These are phyloP conservation scores for Willowsia nigromaculata DNA, from an alignment of 2,888 invertebrate species.

Conservation along the genomic window DNA sequence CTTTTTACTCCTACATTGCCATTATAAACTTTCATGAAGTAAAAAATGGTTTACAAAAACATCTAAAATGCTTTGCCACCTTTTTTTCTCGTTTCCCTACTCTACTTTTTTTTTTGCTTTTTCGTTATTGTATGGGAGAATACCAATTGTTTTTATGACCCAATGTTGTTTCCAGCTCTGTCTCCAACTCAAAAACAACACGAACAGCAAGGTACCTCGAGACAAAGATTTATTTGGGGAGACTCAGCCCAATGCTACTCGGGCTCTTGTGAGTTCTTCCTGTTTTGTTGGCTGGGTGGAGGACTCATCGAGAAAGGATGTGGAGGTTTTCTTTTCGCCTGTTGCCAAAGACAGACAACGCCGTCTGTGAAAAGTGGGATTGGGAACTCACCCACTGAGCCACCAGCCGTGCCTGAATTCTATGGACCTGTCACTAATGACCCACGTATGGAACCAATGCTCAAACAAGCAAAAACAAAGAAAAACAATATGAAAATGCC, in stretches of 20 bases:
- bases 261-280: constrained; percentile 93
- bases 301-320: constrained; percentile 92
- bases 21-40: neutral
- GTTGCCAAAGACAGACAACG: constrained; percentile 86
- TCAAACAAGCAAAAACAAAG: neutral
- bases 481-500: neutral
- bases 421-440: constrained; percentile 89
- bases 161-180: constrained; percentile 54
- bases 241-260: constrained; percentile 83
- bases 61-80: constrained; percentile 6
- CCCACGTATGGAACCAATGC: constrained; percentile 85
- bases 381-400: constrained; percentile 78
- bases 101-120: neutral
- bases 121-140: neutral
- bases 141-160: constrained; percentile 32
- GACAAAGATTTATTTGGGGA: constrained; percentile 77
- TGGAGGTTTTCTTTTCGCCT: constrained; percentile 89
- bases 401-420: constrained; percentile 80
- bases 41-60: neutral
- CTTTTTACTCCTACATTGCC: neutral
- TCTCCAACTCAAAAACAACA: constrained; percentile 28
- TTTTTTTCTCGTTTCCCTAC: neutral
- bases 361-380: constrained; percentile 77
- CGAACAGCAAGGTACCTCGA: constrained; percentile 55
- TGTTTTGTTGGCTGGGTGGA: constrained; percentile 94